Percentiles rank a stretch among this genome's conserved stretches.
Conservation (phyloP, 2,113 vertebrate genomes). For the Colinus virginianus region DNA sequence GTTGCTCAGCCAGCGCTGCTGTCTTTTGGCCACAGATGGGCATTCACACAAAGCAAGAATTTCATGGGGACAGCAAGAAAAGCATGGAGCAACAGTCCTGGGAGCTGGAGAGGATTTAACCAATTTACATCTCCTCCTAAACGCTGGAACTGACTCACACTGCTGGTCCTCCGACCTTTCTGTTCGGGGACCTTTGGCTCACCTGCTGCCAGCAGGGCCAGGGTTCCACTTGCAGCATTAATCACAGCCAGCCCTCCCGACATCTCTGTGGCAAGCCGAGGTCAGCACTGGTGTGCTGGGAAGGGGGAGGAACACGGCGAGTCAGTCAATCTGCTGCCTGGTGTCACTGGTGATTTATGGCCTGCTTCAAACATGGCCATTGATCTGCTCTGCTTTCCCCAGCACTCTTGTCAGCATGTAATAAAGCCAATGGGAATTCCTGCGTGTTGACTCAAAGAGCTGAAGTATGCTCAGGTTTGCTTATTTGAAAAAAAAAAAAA, state of each 20-base stretch:
- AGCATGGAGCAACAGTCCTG: background rate
- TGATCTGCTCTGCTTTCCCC: constrained; percentile 57
- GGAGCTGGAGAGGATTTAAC: background rate
- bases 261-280: background rate
- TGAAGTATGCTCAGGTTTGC: constrained; percentile 46
- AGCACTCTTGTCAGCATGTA: background rate
- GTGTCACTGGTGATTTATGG: constrained; percentile 50
- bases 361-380: constrained; percentile 48
- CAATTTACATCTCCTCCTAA: background rate
- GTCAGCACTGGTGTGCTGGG: constrained; percentile 25
- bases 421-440: constrained; percentile 62
- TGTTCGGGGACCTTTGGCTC: background rate
- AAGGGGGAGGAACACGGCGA: background rate
- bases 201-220: background rate
- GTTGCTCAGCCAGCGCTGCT: background rate
- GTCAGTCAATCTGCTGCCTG: constrained; percentile 63
- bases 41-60: background rate
- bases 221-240: constrained; percentile 5
- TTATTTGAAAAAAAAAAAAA: constrained; percentile 53
- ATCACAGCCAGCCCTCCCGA: background rate
- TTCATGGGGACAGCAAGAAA: rapidly evolving
- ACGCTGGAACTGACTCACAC: background rate
- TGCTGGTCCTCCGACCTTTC: background rate
- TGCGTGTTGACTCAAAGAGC: constrained; percentile 57
- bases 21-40: background rate